Evolutionary conservation across 2,113 vertebrate genomes (phyloP), one percentile per base, ranked within the genome.

Genomic region (Ammodytes dubius): DNA sequence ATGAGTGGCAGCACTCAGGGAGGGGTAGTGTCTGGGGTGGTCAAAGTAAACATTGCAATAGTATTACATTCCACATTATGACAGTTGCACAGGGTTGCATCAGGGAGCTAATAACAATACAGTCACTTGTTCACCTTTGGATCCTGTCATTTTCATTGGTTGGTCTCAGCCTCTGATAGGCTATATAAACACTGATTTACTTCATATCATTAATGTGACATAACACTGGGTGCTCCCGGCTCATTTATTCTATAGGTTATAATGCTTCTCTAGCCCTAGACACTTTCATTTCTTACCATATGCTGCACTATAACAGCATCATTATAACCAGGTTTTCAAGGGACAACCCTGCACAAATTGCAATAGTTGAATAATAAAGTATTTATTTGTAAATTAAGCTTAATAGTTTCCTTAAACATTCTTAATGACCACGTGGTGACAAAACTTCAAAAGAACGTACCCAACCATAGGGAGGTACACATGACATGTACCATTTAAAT

Each of bases 31-130:
- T 70, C 9, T 4, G 13, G 2, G 17, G 10, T 37, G 12, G 42
- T 88, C 74, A 82, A 14, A 59, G 74, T 56, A 53, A 71, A 74
- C 67, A 56, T 54, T 43, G 46, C 64, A 74, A 0, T 50, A 11
- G 5, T 46, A 0, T 61, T 70, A 35, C 13, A 60, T 43, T 56
- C 4, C 27, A 27, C 27, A 27, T 35, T 42, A 45, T 60, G 15
- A 59, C 56, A 63, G 7, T 89, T 85, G 40, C 82, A 70, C 14
- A 49, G 27, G 14, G 77, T 93, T 91, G 74, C 83, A 82, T 81
- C 80, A 83, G 50, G 27, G 4, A 47, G 54, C 10, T n/a, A n/a
- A n/a, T n/a, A n/a, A n/a, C n/a, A n/a, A n/a, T n/a, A n/a, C 11
- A 39, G 45, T 27, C 10, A 12, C 49, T 60, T 46, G 11, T 52